Evolutionary conservation across 2,797 vertebrate genomes (phyloP), one percentile per base, ranked within the genome.

Genomic region (Takifugu ocellatus): DNA sequence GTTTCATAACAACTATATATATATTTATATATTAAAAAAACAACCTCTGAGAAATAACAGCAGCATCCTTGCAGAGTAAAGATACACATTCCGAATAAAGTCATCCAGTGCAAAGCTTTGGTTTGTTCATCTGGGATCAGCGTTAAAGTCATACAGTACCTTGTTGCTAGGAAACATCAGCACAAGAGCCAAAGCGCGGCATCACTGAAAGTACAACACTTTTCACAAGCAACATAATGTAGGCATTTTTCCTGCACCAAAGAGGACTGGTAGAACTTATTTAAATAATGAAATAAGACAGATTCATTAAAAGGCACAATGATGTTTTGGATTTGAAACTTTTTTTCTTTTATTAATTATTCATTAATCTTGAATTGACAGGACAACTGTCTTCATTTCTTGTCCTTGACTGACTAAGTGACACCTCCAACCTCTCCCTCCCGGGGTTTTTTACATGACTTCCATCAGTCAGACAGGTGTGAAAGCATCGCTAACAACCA

Each of bases 101-200:
- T 49, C 3, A 14, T 39, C 3, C 11, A 12, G 11, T 36, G 33
- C 3, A 4, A 5, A 39, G 36, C 36, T 39, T 17, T 44, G n/a
- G 54, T 54, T 68, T 53, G 59, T 58, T 60, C 66, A 68, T 25
- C 62, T 61, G 51, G 59, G 58, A 77, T 78, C 74, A 72, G 77
- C 65, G 51, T 79, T 39, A 65, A 71, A 70, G 59, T 72, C 61
- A 63, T 77, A 80, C 72, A 82, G 72, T 82, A 81, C 62, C 81
- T 79, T 86, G 91, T 91, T 92, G 91, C 90, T 90, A 88, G 87
- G 90, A 82, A 88, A 92, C 91, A 78, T 88, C 65, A 70, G 68
- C 48, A 56, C 51, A 78, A 80, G 76, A 59, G 51, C 25, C 31
- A 44, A 29, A 60, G 56, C 61, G 77, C 49, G 27, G 50, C 31